Evolutionary conservation across 2,797 vertebrate species (phyloP), one percentile per base, ranked within the genome.

Genomic region (Tragelaphus oryx): DNA sequence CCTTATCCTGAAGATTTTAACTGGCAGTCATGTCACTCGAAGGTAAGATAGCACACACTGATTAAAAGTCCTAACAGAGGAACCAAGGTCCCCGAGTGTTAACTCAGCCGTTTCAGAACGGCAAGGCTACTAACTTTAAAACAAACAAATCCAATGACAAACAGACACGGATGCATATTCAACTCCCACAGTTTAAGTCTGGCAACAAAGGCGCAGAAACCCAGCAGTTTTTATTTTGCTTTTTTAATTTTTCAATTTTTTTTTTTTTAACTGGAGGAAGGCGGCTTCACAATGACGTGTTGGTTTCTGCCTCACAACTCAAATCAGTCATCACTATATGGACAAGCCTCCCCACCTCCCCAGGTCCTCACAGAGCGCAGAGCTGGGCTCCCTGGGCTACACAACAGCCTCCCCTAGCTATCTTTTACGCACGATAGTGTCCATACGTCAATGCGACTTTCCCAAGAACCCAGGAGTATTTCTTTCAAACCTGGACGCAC

Each of bases 41-140:
- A 14, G 68, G 6, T 4, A 7, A 75, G 48, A 62, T 2, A 2
- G 5, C 0, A 33, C 0, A 16, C 1, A 0, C 5, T 1, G 0
- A 22, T 62, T 2, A 9, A 28, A 52, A 33, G 30, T 44, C 33
- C 55, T 26, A 46, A n/a, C 1, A 44, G 41, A 13, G 1, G n/a
- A 65, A 41, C 17, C 1, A 24, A n/a, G 89, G 20, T 6, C 30
- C 4, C 9, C 6, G 11, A n/a, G 6, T 37, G 74, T 20, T 4
- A 17, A 55, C 24, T n/a, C 11, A 24, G 75, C 52, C 62, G 37
- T 87, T 54, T 4, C 0, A 6, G 17, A 7, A 28, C 9, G 30
- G 2, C 44, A 33, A 52, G 26, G 5, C 18, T 52, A 20, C 11
- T 18, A 2, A 68, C 65, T 81, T 75, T 0, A 14, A 91, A 65